phyloP scores from a whole-genome alignment of 2,888 invertebrate genomes.

The Perizoma affinitatum region DNA sequence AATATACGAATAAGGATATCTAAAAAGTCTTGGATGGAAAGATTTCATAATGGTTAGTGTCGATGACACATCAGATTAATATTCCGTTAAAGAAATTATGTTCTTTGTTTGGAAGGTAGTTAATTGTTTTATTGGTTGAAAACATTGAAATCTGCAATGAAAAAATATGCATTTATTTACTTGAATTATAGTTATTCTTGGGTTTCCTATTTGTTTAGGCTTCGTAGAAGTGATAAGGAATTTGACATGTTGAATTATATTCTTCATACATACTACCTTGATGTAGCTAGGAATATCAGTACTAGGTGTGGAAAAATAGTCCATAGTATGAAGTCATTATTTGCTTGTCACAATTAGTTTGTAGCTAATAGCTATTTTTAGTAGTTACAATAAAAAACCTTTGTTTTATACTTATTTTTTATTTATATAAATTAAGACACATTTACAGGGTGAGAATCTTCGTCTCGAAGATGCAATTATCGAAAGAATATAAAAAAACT shows the following conservation, averaged over 20 bases:
- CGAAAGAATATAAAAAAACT: too few species aligned
- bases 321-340: constrained; percentile 1
- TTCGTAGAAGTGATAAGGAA: not conserved
- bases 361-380: constrained; percentile 13
- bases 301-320: not conserved
- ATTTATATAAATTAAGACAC: not conserved
- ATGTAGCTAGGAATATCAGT: not conserved
- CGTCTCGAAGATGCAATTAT: too few species aligned
- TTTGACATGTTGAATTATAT: not conserved
- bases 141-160: not conserved
- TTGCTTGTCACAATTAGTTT: constrained; percentile 10
- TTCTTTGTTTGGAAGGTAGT: too few species aligned
- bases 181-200: not conserved
- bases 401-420: constrained; percentile 15
- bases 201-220: constrained; percentile 1
- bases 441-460: too few species aligned
- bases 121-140: too few species aligned
- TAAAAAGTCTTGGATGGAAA: too few species aligned
- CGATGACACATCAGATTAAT: too few species aligned
- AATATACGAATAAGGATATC: too few species aligned
- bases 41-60: too few species aligned
- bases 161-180: constrained; percentile 7
- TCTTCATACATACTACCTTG: not conserved
- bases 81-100: too few species aligned
- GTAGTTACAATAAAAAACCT: constrained; percentile 23